Conservation (phyloP, 2,888 invertebrate genomes). For the Bruchidius siliquastri region DNA sequence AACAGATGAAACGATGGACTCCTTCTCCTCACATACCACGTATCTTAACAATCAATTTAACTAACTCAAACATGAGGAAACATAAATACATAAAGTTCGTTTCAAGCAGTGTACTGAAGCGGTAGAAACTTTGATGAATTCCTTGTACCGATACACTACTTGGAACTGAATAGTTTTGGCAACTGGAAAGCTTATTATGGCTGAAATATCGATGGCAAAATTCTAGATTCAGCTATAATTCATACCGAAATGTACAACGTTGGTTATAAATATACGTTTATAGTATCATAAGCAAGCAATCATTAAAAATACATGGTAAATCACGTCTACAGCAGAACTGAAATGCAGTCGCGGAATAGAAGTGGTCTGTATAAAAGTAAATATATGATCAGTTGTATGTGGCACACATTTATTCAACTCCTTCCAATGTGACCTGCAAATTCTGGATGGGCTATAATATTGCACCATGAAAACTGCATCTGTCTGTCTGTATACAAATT, state of each 20-base stretch:
- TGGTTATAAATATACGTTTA: background rate
- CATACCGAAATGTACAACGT: background rate
- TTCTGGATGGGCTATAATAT: no score
- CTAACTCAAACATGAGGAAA: background rate
- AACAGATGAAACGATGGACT: no score
- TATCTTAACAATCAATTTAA: background rate
- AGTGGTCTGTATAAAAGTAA: background rate
- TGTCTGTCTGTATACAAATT: no score
- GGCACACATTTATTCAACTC: background rate
- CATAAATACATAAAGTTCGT: background rate
- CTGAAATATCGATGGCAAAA: background rate
- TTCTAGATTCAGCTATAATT: background rate
- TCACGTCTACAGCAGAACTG: background rate
- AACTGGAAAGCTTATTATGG: background rate
- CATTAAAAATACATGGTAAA: background rate
- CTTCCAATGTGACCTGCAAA: background rate
- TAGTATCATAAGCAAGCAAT: background rate
- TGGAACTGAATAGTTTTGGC: background rate
- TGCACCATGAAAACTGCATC: no score
- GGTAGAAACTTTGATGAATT: background rate
- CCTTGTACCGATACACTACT: background rate
- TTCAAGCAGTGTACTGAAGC: background rate
- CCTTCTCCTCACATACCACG: background rate
- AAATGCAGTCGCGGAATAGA: background rate
- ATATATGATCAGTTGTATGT: background rate